Evolutionary conservation across 2,888 invertebrate genomes (phyloP).

Genomic region (Cosmopolites sordidus): DNA sequence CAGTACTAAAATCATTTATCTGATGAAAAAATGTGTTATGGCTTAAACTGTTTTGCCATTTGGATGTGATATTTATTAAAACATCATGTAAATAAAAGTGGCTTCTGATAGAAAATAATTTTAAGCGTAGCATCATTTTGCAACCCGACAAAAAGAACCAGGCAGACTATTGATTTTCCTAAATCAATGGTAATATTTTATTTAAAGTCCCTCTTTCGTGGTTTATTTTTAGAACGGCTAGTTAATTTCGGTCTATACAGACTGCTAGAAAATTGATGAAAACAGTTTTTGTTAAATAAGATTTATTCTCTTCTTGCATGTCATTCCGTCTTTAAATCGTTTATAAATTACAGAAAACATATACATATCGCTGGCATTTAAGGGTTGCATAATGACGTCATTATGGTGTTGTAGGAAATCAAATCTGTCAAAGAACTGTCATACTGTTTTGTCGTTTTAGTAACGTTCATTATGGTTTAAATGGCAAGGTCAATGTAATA

Average conservation of each 20-base stretch:
- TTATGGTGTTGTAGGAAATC: slow-evolving; percentile 8
- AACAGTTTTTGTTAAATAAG: slow-evolving; percentile 1
- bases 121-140: neutral
- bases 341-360: slow-evolving; percentile 6
- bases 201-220: slow-evolving; percentile 6
- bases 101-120: neutral
- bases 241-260: slow-evolving; percentile 9
- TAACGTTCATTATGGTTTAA: neutral
- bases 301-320: slow-evolving; percentile 8
- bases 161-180: neutral
- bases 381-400: slow-evolving; percentile 8
- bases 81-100: slow-evolving; percentile 24
- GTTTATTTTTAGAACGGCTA: slow-evolving; percentile 7
- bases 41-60: slow-evolving; percentile 46
- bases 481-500: no score
- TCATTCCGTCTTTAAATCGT: neutral
- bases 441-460: slow-evolving; percentile 3
- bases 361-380: neutral
- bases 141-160: slow-evolving; percentile 1
- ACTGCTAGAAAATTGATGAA: slow-evolving; percentile 10
- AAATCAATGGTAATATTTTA: slow-evolving; percentile 11
- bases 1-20: slow-evolving; percentile 20
- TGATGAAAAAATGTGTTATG: slow-evolving; percentile 29
- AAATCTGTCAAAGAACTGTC: slow-evolving; percentile 15
- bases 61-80: slow-evolving; percentile 45